These are phyloP conservation scores for Neoniphon sammara DNA, from an alignment of 2,797 vertebrate species.

Conservation along the genomic window DNA sequence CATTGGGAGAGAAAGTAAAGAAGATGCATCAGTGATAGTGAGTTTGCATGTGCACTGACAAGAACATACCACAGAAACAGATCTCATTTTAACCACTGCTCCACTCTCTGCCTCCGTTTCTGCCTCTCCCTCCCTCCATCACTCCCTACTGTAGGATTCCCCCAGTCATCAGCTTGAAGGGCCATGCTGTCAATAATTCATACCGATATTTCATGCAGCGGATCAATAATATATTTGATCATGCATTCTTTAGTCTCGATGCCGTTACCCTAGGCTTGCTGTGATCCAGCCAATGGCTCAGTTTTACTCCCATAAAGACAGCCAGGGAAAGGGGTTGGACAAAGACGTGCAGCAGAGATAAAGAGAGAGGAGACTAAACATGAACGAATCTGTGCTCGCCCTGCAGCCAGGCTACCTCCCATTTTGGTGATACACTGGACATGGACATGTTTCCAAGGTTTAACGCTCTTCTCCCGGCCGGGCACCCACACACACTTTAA, in stretches of 20 bases:
- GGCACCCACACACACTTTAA: slow-evolving; percentile 59
- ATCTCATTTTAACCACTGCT: slow-evolving; percentile 43
- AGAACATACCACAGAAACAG: slow-evolving; percentile 47
- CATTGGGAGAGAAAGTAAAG: slow-evolving; percentile 43
- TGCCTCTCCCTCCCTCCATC: slow-evolving; percentile 34
- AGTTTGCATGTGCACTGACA: slow-evolving; percentile 48
- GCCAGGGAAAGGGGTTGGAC: not conserved
- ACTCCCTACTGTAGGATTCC: slow-evolving; percentile 58
- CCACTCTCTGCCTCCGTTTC: not conserved
- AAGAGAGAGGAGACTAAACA: slow-evolving; percentile 15
- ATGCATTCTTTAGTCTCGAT: slow-evolving; percentile 58
- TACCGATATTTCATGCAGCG: slow-evolving; percentile 66
- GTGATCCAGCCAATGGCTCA: slow-evolving; percentile 32
- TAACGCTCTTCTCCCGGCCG: slow-evolving; percentile 37
- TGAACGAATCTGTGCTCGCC: slow-evolving; percentile 43
- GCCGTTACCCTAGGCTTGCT: slow-evolving; percentile 53
- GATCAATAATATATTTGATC: slow-evolving; percentile 80
- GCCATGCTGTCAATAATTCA: slow-evolving; percentile 75
- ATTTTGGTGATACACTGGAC: slow-evolving; percentile 26
- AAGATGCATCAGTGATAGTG: slow-evolving; percentile 43
- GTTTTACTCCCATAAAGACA: slow-evolving; percentile 34
- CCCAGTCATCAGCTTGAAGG: slow-evolving; percentile 51
- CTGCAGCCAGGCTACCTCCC: slow-evolving; percentile 36
- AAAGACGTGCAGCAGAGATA: not conserved
- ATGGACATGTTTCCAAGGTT: slow-evolving; percentile 39